Percentiles rank a stretch among this genome's conserved stretches.
Conservation (phyloP, 2,888 invertebrate genomes). For the Xestia rhomboidea region DNA sequence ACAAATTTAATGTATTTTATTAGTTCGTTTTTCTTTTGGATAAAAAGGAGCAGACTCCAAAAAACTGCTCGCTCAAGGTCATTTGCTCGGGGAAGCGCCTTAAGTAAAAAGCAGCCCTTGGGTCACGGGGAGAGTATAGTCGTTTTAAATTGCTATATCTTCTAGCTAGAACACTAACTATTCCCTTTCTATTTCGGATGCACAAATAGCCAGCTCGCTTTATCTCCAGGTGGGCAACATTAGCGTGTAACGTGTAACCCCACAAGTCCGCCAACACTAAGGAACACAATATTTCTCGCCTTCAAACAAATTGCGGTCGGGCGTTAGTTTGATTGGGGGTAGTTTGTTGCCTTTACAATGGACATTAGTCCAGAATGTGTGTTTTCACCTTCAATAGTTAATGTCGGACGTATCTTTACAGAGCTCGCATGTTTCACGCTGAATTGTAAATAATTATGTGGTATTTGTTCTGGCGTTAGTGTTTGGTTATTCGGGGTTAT, state of each 20-base stretch:
- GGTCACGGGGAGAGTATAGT: neutral
- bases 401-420: constrained; percentile 67
- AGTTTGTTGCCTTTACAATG: constrained; percentile 90
- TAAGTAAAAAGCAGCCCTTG: neutral
- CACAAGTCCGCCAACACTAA: constrained; percentile 77
- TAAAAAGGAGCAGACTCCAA: no score
- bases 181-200: constrained; percentile 17
- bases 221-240: constrained; percentile 71
- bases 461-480: constrained; percentile 33
- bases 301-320: constrained; percentile 88
- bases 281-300: constrained; percentile 86
- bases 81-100: no score
- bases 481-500: constrained; percentile 18
- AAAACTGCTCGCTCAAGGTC: no score
- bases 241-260: constrained; percentile 68
- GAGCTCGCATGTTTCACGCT: constrained; percentile 54
- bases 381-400: constrained; percentile 74
- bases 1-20: no score
- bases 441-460: constrained; percentile 57
- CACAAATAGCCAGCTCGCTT: constrained; percentile 65
- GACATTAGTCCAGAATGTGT: constrained; percentile 83
- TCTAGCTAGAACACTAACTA: constrained; percentile 1
- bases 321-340: constrained; percentile 89
- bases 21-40: no score
- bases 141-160: neutral